Evolutionary conservation across 2,113 vertebrate genomes (phyloP), one percentile per base, ranked within the genome.

Genomic region (Pomatorhinus ruficollis): DNA sequence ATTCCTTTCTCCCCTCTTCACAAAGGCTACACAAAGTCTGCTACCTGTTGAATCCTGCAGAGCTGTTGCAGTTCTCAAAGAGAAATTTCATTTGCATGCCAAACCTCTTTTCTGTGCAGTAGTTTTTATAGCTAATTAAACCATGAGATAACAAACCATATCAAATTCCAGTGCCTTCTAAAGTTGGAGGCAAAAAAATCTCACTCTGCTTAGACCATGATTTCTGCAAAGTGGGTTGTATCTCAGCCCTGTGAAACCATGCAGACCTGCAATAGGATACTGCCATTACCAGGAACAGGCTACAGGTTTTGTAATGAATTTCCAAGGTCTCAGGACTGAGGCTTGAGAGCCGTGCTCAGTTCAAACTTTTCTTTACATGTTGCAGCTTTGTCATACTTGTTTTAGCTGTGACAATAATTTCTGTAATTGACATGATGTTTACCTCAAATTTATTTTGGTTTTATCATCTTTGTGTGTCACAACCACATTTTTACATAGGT

Each of bases 231-330:
- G 28, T 20, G 12, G 4, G 7, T 2, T 56, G 4, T 69, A 53
- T 33, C 24, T 61, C 54, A 87, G 28, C 28, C 50, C 64, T 11
- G 10, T 53, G n/a, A 5, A 44, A 39, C 8, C 21, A 15, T 17
- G 12, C 16, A 78, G 24, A 3, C 33, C 28, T 80, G 15, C 24
- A 63, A 79, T 4, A 69, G 0, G 0, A 24, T n/a, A n/a, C 16
- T 83, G 44, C 3, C 40, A 35, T 40, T 61, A 11, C 4, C 31
- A 72, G 5, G 15, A 64, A 54, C 0, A 21, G 40, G 15, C 11
- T 37, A 44, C 28, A 81, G 45, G 21, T 10, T 80, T 42, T 72
- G 15, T 6, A 40, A 63, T 17, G 47, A 68, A 68, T 76, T 80
- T 54, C 7, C 20, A 71, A n/a, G 16, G 15, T 37, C 42, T 80